Base-by-base conservation (phyloP, 2,113 vertebrate species). In the Microcebus ravelobensis region DNA sequence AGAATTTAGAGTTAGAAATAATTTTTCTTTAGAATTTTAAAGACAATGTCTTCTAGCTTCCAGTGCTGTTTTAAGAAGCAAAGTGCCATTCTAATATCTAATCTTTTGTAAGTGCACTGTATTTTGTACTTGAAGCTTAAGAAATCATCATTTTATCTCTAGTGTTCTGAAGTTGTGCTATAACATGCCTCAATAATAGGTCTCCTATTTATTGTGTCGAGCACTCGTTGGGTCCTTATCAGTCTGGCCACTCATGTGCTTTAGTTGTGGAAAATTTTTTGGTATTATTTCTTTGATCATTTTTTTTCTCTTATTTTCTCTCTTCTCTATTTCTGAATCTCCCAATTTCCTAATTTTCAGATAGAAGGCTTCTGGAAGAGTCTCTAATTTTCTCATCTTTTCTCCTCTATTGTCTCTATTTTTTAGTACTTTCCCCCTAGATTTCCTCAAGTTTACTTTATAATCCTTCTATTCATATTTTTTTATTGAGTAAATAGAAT, bases 11-110 rank as follows among this genome's bases (percentile, higher is more conserved):
- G 36, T 57, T 87, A 18, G 42, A 94, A 94, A 52, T 73, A 88
- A 81, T 65, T 82, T 94, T 55, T 59, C 21, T 15, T 83, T 8
- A 76, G 79, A 90, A 67, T 88, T 88, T 94, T 81, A 65, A 94
- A 94, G 55, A n/a, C 76, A 88, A 34, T 81, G 25, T 87, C 23
- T 83, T 73, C 15, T 68, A 67, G 29, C 34, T 74, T 83, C 77
- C 45, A 89, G 48, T 82, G 25, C 57, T 94, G 29, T 90, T 87
- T 94, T 76, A n/a, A 83, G 42, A 74, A 67, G 21, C 48, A 2
- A 29, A 83, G 17, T 84, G 59, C 8, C 29, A 67, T 90, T 90
- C 31, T 90, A 45, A 61, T 94, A 87, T 68, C 52, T 18, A 42
- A 12, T 67, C 45, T 48, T 89, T 67, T 87, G 8, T 76, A 65